Conservation (phyloP, 2,888 invertebrate species). For the Philereme transversata region DNA sequence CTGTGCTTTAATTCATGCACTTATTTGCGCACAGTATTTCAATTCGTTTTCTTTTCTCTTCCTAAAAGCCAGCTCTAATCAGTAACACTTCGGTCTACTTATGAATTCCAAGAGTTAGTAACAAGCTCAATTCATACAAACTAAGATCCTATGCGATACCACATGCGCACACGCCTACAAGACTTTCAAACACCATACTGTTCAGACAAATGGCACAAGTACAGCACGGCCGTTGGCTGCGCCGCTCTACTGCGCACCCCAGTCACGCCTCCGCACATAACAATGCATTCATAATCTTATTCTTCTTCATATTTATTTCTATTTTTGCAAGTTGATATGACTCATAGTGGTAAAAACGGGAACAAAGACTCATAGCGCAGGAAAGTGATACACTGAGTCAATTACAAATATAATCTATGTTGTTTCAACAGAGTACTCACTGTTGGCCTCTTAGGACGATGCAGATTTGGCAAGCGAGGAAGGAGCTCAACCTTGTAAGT, state of each 20-base stretch:
- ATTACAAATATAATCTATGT: background rate
- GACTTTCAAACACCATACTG: slow-evolving; percentile 16
- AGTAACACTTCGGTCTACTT: too few relatives aligned
- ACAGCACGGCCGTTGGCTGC: slow-evolving; percentile 54
- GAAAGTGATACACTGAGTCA: slow-evolving; percentile 1
- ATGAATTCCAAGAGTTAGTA: too few relatives aligned
- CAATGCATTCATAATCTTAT: slow-evolving; percentile 33
- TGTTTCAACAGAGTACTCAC: too few relatives aligned
- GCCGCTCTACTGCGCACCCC: slow-evolving; percentile 56
- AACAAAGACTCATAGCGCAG: background rate
- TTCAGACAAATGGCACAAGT: slow-evolving; percentile 37
- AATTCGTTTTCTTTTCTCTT: too few relatives aligned
- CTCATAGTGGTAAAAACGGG: slow-evolving; percentile 11
- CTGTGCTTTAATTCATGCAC: too few relatives aligned
- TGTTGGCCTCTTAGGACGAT: too few relatives aligned
- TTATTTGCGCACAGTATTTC: too few relatives aligned
- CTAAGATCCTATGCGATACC: background rate
- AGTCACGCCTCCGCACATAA: slow-evolving; percentile 47
- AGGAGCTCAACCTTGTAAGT: too few relatives aligned
- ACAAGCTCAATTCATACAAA: background rate
- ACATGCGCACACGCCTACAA: slow-evolving; percentile 2
- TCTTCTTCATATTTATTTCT: slow-evolving; percentile 33
- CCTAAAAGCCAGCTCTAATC: too few relatives aligned
- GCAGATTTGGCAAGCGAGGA: too few relatives aligned
- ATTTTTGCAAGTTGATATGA: slow-evolving; percentile 21